Percentiles rank a stretch among this genome's conserved stretches.
Evolutionary conservation across 1,140 invertebrate species (phyloP).

Genomic region (Chrysoperla carnea): DNA sequence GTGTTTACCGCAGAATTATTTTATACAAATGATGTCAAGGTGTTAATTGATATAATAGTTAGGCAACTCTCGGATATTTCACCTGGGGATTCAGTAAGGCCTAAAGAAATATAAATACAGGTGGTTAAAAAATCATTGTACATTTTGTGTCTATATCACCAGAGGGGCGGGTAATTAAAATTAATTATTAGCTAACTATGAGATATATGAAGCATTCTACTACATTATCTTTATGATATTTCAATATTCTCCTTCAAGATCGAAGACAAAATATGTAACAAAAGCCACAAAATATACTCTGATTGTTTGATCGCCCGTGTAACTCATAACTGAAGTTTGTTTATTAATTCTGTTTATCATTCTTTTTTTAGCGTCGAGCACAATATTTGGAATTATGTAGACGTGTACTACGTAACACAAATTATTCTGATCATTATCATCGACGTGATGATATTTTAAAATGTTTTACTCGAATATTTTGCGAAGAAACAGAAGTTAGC

Average conservation of each 20-base stretch:
- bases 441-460: slow-evolving; percentile 57
- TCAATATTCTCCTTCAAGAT: too few species aligned
- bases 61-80: slow-evolving; percentile 73
- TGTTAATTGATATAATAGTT: slow-evolving; percentile 80
- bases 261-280: too few species aligned
- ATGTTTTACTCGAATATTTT: slow-evolving; percentile 67
- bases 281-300: too few species aligned
- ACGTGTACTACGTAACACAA: slow-evolving; percentile 55
- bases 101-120: too few species aligned
- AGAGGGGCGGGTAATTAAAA: too few species aligned
- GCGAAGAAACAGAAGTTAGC: slow-evolving; percentile 55
- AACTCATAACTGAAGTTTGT: background rate
- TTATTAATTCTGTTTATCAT: slow-evolving; percentile 2
- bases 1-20: slow-evolving; percentile 62
- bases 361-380: slow-evolving; percentile 37
- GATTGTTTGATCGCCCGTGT: too few species aligned
- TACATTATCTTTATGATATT: too few species aligned
- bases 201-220: too few species aligned
- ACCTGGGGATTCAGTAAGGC: slow-evolving; percentile 68
- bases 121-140: too few species aligned
- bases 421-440: slow-evolving; percentile 56
- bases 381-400: slow-evolving; percentile 60
- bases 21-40: slow-evolving; percentile 86
- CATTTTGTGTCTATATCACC: too few species aligned
- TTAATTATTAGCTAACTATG: too few species aligned